Conservation (phyloP, 2,797 vertebrate species). For the Brachymystax lenok region DNA sequence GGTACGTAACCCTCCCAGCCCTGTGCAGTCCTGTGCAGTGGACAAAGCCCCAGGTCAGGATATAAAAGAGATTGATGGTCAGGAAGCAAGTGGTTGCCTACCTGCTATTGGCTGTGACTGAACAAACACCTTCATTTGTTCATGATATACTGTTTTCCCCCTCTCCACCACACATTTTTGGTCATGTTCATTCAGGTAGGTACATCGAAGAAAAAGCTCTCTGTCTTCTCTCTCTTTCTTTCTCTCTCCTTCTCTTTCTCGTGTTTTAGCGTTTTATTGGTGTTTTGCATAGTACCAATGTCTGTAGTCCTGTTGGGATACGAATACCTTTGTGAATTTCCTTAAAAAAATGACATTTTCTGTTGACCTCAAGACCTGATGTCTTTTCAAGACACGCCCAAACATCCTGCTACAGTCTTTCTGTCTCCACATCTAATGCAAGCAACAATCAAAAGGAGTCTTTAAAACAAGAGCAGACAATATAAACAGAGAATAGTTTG, state of each 20-base stretch:
- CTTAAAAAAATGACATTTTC: slow-evolving; percentile 15
- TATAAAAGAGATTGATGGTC: slow-evolving; percentile 54
- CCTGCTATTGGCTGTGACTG: slow-evolving; percentile 44
- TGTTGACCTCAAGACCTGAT: slow-evolving; percentile 24
- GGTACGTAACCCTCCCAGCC: slow-evolving; percentile 28
- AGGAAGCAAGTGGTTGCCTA: slow-evolving; percentile 62
- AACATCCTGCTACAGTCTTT: slow-evolving; percentile 30
- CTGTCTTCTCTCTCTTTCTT: slow-evolving; percentile 14
- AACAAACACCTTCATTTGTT: slow-evolving; percentile 33
- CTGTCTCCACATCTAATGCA: slow-evolving; percentile 19
- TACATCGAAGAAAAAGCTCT: slow-evolving; percentile 1
- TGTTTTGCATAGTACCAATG: background rate
- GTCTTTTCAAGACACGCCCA: slow-evolving; percentile 19
- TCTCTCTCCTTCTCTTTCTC: background rate
- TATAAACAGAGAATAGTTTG: slow-evolving; percentile 39
- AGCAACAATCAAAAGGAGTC: slow-evolving; percentile 12
- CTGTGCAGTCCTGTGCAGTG: slow-evolving; percentile 8
- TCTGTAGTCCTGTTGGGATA: background rate
- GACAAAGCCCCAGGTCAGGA: slow-evolving; percentile 30
- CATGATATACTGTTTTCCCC: background rate
- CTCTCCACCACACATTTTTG: slow-evolving; percentile 34
- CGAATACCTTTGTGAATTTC: slow-evolving; percentile 4
- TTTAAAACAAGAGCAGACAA: slow-evolving; percentile 22
- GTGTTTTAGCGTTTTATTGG: background rate
- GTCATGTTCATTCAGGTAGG: slow-evolving; percentile 37